phyloP scores from a whole-genome alignment of 2,888 invertebrate genomes.

The Drosophila mettleri region DNA sequence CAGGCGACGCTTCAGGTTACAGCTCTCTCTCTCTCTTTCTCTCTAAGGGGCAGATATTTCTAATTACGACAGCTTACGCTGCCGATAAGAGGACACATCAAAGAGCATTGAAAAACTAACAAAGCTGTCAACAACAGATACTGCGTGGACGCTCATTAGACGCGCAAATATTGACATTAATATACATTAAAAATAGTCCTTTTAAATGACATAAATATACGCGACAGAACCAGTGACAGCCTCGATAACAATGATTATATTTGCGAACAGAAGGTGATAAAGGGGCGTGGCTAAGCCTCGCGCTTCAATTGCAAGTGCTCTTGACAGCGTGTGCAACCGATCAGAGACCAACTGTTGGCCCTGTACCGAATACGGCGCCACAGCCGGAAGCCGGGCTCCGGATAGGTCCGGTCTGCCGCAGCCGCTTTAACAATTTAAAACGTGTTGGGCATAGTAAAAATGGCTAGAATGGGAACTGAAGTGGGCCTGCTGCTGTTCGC shows the following conservation, averaged over 20 bases:
- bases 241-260: conserved; percentile 66
- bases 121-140: conserved; percentile 56
- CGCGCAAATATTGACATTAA: conserved; percentile 81
- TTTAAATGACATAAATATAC: conserved; percentile 79
- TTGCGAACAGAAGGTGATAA: conserved; percentile 15
- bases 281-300: conserved; percentile 14
- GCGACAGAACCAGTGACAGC: conserved; percentile 39
- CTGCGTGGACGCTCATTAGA: conserved; percentile 72
- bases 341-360: conserved; percentile 34
- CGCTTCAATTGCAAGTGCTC: conserved; percentile 63
- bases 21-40: conserved; percentile 1
- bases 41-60: conserved; percentile 28
- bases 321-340: conserved; percentile 51
- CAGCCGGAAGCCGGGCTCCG: conserved; percentile 51
- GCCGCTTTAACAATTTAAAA: conserved; percentile 63
- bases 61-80: conserved; percentile 56
- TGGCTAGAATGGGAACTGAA: conserved; percentile 4
- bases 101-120: conserved; percentile 57
- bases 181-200: conserved; percentile 76
- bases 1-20: conserved; percentile 43
- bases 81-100: conserved; percentile 66
- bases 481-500: conserved; percentile 5
- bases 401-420: conserved; percentile 32
- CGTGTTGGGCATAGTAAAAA: conserved; percentile 66
- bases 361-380: conserved; percentile 47